These are phyloP conservation scores for Habrosyne pyritoides DNA, from an alignment of 2,888 invertebrate genomes.

Conservation along the genomic window DNA sequence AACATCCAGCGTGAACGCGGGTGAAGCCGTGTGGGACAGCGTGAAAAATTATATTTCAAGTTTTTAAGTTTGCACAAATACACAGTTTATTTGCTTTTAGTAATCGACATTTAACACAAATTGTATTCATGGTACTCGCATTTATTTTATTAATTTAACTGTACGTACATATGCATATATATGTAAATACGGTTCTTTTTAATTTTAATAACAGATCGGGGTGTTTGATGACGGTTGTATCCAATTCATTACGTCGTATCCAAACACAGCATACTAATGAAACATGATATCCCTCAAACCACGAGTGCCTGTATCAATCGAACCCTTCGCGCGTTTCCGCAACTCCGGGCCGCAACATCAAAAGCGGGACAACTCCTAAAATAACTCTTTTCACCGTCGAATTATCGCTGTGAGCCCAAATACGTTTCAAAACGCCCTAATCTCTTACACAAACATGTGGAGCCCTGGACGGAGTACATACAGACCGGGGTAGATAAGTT, in stretches of 20 bases:
- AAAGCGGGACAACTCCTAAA: constrained; percentile 6
- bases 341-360: not conserved
- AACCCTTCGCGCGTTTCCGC: not conserved
- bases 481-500: constrained; percentile 23
- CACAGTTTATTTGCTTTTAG: too few relatives aligned
- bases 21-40: too few relatives aligned
- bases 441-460: not conserved
- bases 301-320: not conserved
- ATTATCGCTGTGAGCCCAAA: constrained; percentile 5
- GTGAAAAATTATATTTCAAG: too few relatives aligned
- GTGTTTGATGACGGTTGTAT: not conserved
- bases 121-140: too few relatives aligned
- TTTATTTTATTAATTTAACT: too few relatives aligned
- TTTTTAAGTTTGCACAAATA: too few relatives aligned
- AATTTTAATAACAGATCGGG: too few relatives aligned
- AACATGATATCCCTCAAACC: not conserved
- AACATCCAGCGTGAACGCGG: too few relatives aligned
- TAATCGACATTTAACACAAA: too few relatives aligned
- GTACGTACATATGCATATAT: too few relatives aligned
- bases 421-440: constrained; percentile 5
- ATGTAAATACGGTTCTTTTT: too few relatives aligned
- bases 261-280: not conserved
- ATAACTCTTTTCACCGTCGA: constrained; percentile 5
- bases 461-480: not conserved
- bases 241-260: not conserved